phyloP scores from a whole-genome alignment of 2,797 vertebrate species.

The Sciurus carolinensis region DNA sequence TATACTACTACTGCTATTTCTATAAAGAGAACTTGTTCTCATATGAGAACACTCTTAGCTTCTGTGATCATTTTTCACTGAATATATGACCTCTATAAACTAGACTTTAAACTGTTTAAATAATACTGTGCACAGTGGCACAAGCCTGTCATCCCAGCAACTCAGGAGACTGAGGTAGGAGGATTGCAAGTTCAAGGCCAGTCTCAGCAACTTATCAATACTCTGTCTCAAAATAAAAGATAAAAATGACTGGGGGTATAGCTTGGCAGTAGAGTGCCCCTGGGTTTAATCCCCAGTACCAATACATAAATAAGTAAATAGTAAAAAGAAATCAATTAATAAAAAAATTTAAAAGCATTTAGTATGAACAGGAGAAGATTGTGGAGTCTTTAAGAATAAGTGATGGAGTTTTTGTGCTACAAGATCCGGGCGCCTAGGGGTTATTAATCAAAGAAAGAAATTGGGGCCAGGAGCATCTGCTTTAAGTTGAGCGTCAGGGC shows the following conservation, averaged over 20 bases:
- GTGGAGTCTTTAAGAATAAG: background rate
- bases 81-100: background rate
- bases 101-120: background rate
- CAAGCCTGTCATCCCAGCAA: no score
- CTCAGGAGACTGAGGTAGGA: no score
- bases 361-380: background rate
- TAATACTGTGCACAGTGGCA: background rate
- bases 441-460: background rate
- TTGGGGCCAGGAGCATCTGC: background rate
- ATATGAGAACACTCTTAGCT: background rate
- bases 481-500: constrained; percentile 24
- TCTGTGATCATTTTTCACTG: constrained; percentile 15
- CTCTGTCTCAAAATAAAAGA: no score
- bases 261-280: no score
- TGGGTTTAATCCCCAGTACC: no score
- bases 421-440: background rate
- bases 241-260: no score
- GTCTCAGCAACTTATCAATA: no score
- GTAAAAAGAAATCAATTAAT: no score
- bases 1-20: constrained; percentile 22
- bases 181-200: no score
- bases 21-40: constrained; percentile 8
- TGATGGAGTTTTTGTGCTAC: background rate
- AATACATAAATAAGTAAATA: no score
- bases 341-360: background rate